A percentile compares a stretch with the other conserved stretches of the same genome.
phyloP scores from a whole-genome alignment of 2,888 invertebrate species.

The Drosophila sordidula region DNA sequence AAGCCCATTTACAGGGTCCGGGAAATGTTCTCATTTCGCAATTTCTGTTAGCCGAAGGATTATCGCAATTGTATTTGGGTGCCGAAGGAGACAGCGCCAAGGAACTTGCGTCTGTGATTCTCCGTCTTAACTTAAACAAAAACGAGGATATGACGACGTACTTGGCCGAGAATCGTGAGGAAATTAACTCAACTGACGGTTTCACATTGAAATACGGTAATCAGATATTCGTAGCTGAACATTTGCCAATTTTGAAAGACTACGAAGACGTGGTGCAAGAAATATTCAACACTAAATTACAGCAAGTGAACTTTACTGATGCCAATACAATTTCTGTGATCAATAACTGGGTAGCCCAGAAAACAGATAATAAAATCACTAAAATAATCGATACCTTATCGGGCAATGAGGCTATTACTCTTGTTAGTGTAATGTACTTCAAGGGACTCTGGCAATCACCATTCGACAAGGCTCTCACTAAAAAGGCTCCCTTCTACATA shows the following conservation, averaged over 20 bases:
- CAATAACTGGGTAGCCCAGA: neutral
- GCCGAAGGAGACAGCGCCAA: neutral
- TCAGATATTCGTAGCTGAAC: neutral
- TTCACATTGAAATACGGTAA: neutral
- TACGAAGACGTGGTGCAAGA: neutral
- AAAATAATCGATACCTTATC: neutral
- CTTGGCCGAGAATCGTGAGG: neutral
- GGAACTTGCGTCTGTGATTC: neutral
- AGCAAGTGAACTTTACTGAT: neutral
- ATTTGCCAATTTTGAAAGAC: neutral
- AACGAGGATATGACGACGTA: neutral
- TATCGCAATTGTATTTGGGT: neutral
- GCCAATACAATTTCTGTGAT: neutral
- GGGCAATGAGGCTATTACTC: neutral
- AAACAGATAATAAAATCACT: neutral
- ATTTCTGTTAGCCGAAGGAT: conserved; percentile 1
- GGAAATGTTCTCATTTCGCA: neutral
- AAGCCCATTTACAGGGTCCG: neutral
- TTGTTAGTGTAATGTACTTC: neutral
- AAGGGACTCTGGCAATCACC: conserved; percentile 5
- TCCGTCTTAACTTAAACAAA: neutral
- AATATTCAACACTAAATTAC: neutral
- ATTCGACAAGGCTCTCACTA: neutral
- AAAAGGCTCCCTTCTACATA: neutral
- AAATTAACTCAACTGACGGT: neutral